Evolutionary conservation across 2,888 invertebrate species (phyloP), one percentile per base, ranked within the genome.

Genomic region (Allygus modestus): DNA sequence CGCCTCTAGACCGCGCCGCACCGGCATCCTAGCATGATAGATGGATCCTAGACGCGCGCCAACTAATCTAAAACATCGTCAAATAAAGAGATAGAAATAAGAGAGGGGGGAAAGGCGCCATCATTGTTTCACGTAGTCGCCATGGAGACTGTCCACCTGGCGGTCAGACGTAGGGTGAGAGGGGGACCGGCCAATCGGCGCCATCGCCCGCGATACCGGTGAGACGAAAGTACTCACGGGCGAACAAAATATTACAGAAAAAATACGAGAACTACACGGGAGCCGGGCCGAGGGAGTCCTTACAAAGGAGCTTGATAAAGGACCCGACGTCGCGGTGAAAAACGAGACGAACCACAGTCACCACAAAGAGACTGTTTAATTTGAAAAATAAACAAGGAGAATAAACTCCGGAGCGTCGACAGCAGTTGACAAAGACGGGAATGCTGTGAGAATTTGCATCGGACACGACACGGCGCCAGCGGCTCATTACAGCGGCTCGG

Each of bases 31-130:
- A 17, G 58, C 20, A 26, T 79, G 79, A 79, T 17, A 23, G 58
- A 79, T 79, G 58, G 37, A 33, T 26, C 79, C 58, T 43, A 37
- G 58, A 28, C 79, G 79, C 51, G 33, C 33, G 37, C 77, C 58
- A 58, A 79, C 79, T 79, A 79, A 58, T 58, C 79, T 79, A 79
- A 77, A 51, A 79, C 79, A 54, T 79, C 15, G 37, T 79, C 54
- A 58, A 79, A 79, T 79, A 58, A 79, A 79, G 79, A 79, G 79
- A 79, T 79, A 79, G 77, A 77, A 77, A 77, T 28, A 77, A 51
- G 77, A 17, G 77, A 31, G n/a, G 37, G 79, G 79, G 77, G 79
- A 28, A 28, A 51, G 79, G 79, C 79, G 79, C 79, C 79, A 79
- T 79, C 79, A 79, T 79, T 79, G 79, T 79, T 79, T 58, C 33